Evolutionary conservation across 2,113 vertebrate genomes (phyloP).

Genomic region (Australoheros scitulus): DNA sequence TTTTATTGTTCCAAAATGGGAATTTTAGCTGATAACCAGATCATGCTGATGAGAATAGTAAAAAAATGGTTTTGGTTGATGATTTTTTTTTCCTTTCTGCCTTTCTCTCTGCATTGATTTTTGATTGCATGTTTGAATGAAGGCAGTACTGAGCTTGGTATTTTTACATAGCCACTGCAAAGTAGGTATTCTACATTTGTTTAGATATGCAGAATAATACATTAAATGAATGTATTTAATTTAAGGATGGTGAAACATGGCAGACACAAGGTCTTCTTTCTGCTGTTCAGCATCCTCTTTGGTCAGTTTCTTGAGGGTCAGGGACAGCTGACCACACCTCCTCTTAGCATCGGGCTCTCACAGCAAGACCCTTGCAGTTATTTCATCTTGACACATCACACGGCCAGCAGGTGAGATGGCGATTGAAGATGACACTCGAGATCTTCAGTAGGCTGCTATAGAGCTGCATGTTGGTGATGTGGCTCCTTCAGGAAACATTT

Average conservation of each 20-base stretch:
- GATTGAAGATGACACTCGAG: background rate
- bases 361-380: background rate
- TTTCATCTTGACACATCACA: background rate
- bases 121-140: background rate
- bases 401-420: background rate
- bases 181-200: background rate
- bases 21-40: background rate
- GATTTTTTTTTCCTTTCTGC: background rate
- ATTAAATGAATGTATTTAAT: background rate
- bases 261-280: background rate
- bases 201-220: background rate
- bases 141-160: background rate
- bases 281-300: background rate
- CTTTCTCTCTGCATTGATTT: background rate
- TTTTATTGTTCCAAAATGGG: background rate
- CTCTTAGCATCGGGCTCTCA: background rate
- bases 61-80: background rate
- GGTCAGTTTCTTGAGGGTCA: background rate
- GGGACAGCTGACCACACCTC: background rate
- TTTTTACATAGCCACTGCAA: background rate
- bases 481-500: background rate
- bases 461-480: background rate
- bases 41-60: background rate
- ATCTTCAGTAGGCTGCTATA: background rate
- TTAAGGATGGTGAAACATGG: background rate